Base-by-base conservation (phyloP, 1,140 invertebrate species). In the Solenopsis fugax region DNA sequence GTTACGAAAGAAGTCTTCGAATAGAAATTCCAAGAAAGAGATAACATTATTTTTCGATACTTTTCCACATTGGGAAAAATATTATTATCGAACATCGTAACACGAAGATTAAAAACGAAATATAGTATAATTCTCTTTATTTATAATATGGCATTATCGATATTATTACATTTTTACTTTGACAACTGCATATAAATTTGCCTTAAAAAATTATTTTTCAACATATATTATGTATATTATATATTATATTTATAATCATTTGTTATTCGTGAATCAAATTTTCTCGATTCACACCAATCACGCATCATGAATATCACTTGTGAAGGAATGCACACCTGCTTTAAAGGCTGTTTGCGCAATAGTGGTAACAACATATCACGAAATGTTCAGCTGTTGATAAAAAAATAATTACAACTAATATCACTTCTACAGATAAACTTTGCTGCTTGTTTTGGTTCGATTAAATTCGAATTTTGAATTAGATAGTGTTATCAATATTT, bases 311-410 rank as follows among this genome's bases (percentile, higher is more conserved):
- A 92, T 86, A 93, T 92, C 92, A 92, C 85, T 93, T 92, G 88
- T 90, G 64, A 76, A 77, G 73, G 92, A 87, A 77, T 34, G 56
- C 84, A 89, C 93, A 95, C 93, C 93, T 95, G 94, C 91, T 92
- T 81, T 52, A 82, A 48, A 82, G 58, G 41, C 60, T 87, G 76
- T 50, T 77, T 72, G 80, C 50, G 37, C 56, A 81, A 65, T 67
- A 62, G 62, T 67, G 80, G 72, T 41, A 71, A 29, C 75, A 54
- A 21, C 13, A 58, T 50, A 67, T 45, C 67, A 81, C 24, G 64
- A 76, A 21, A 64, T 50, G 65, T 85, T 90, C 73, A 85, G 88
- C 80, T 85, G 86, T 72, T 45, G 12, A 13, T 50, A 65, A 34
- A 64, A 64, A 64, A 29, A 37, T 87, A 89, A 81, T 81, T 45